Base-by-base conservation (phyloP, 23 tunicate species). In the Phallusia fumigata region DNA sequence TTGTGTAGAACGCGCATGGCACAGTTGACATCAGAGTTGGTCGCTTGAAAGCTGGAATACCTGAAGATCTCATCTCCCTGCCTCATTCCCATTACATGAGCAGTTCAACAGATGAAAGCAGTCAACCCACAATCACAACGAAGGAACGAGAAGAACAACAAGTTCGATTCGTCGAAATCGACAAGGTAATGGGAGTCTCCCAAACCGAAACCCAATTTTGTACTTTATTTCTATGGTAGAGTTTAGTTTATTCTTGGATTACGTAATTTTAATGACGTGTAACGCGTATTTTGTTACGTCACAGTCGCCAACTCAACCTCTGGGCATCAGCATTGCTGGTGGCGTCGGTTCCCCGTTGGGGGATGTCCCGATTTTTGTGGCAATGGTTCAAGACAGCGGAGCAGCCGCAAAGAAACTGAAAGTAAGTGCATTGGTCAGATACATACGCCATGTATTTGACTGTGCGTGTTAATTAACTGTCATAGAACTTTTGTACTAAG, bases 271-370 rank as follows among this genome's bases (percentile, higher is more conserved):
- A 6, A 21, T 24, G 26, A 58, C 28, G 28, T 1, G 1, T 58
- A 40, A 40, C 47, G 47, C 47, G 5, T 22, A 1, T 3, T 40
- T 40, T 40, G 3, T 65, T 33, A 22, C 40, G 5, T 79, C 36
- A 36, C 85, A 87, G 91, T 52, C 75, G 30, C 86, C 92, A 26
- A 47, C 81, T 65, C 87, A 89, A 73, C 96, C 99, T 0, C 90
- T 96, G 18, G 99, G 99, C 18, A 88, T 96, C 87, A 91, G 91
- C 50, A 91, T 96, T 18, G 96, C 99, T 30, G 99, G 99, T 13
- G 99, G 99, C 10, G 81, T 96, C 34, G 96, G 96, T 32, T 91
- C 96, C 19, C 96, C 99, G 0, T 93, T 96, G 32, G 99, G 99
- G 58, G 90, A 96, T 52, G 99, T 96, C 36, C 99, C 99, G 18